Evolutionary conservation across 2,888 invertebrate species (phyloP).

Genomic region (Euspilapteryx auroguttella): DNA sequence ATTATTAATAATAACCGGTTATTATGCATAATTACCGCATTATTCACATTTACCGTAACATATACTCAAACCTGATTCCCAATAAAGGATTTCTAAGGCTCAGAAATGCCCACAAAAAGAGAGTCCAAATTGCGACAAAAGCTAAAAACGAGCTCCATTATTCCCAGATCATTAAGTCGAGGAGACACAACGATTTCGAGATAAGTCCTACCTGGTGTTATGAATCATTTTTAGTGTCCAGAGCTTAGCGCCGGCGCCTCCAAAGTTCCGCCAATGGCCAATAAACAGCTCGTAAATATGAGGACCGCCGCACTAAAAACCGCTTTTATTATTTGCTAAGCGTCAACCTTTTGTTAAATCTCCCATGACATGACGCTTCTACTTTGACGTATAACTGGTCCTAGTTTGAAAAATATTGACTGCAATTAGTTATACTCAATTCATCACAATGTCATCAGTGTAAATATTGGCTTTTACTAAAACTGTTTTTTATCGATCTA

Average conservation of each 20-base stretch:
- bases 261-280: slow-evolving; percentile 40
- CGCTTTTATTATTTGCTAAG: slow-evolving; percentile 45
- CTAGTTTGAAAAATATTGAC: no score
- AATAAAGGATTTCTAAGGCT: no score
- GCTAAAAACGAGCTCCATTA: slow-evolving; percentile 16
- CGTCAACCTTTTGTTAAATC: slow-evolving; percentile 48
- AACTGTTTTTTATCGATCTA: no score
- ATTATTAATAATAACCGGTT: no score
- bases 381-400: no score
- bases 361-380: slow-evolving; percentile 7
- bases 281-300: slow-evolving; percentile 57
- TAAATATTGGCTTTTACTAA: no score
- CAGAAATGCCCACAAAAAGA: no score
- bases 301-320: slow-evolving; percentile 47
- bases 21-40: no score
- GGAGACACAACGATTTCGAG: slow-evolving; percentile 30
- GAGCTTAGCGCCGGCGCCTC: slow-evolving; percentile 23
- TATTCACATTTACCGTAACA: no score
- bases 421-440: no score
- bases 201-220: slow-evolving; percentile 19
- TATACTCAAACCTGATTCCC: no score
- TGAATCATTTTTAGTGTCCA: slow-evolving; percentile 47
- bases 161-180: slow-evolving; percentile 35
- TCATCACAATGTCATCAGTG: no score
- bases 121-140: slow-evolving; percentile 10